These are phyloP conservation scores for Melozone crissalis DNA, from an alignment of 2,113 vertebrate species.

Conservation along the genomic window DNA sequence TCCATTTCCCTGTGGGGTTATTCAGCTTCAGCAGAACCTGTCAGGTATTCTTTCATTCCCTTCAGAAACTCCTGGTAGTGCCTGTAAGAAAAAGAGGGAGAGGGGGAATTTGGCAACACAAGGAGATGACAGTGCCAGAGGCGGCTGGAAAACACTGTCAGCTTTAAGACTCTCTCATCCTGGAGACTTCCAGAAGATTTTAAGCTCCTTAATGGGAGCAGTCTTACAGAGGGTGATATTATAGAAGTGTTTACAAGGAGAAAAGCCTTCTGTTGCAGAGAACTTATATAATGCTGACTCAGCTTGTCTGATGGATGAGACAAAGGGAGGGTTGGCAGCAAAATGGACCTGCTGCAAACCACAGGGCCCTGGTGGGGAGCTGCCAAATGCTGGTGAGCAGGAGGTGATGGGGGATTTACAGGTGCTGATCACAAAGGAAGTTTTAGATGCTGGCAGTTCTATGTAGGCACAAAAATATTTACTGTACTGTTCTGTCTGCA, in stretches of 20 bases:
- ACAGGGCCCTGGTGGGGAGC: background rate
- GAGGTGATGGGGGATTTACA: background rate
- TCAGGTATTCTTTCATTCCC: background rate
- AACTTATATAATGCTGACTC: background rate
- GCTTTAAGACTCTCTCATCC: background rate
- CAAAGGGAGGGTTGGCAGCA: background rate
- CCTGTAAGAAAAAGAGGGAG: background rate
- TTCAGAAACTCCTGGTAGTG: background rate
- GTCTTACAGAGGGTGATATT: background rate
- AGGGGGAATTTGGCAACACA: background rate
- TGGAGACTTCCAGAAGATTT: background rate
- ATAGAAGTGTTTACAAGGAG: background rate
- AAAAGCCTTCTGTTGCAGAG: background rate
- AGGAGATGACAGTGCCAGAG: background rate
- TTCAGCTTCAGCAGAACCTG: background rate
- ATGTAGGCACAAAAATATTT: background rate
- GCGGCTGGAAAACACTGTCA: background rate
- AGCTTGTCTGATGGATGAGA: background rate
- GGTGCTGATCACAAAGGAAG: background rate
- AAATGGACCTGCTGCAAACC: background rate
- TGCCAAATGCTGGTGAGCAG: background rate
- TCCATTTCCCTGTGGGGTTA: constrained; percentile 7
- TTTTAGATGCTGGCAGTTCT: background rate
- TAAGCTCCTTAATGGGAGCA: background rate
- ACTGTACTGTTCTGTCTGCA: background rate